These are phyloP conservation scores for Barnardius zonarius DNA, from an alignment of 2,113 vertebrate species.

Conservation along the genomic window DNA sequence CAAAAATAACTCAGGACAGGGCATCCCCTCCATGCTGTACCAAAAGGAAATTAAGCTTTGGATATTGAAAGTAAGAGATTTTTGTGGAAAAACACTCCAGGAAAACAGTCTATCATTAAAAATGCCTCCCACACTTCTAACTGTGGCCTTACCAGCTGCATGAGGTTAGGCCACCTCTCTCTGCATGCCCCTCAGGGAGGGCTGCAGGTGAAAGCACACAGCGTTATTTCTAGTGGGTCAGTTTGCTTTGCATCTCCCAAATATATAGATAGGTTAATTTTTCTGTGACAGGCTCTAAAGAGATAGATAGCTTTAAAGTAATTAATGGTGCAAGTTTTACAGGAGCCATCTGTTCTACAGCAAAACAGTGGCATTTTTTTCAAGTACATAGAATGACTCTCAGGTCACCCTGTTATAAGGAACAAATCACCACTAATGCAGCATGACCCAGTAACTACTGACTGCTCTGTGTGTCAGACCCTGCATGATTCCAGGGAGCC, in stretches of 20 bases:
- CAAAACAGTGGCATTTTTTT: neutral
- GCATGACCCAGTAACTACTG: neutral
- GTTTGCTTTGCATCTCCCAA: neutral
- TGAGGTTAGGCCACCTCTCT: neutral
- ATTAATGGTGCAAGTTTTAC: neutral
- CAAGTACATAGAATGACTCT: neutral
- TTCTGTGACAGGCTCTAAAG: neutral
- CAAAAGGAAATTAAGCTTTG: neutral
- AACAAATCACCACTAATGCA: neutral
- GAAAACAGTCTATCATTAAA: neutral
- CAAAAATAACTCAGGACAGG: neutral
- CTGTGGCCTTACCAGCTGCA: fast-evolving
- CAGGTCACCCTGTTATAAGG: neutral
- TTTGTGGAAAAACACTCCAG: neutral
- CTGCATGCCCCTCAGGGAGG: fast-evolving
- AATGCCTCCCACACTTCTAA: neutral
- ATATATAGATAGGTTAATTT: neutral
- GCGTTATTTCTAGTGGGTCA: neutral
- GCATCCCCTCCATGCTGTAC: neutral
- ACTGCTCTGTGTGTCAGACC: neutral
- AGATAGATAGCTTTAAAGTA: neutral
- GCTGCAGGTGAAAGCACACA: neutral
- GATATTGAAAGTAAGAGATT: neutral
- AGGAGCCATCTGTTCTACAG: neutral
- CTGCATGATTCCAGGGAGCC: neutral